Evolutionary conservation across 35 echinoderm and acorn worm genomes (phyloP).

Genomic region (Eucidaris tribuloides): DNA sequence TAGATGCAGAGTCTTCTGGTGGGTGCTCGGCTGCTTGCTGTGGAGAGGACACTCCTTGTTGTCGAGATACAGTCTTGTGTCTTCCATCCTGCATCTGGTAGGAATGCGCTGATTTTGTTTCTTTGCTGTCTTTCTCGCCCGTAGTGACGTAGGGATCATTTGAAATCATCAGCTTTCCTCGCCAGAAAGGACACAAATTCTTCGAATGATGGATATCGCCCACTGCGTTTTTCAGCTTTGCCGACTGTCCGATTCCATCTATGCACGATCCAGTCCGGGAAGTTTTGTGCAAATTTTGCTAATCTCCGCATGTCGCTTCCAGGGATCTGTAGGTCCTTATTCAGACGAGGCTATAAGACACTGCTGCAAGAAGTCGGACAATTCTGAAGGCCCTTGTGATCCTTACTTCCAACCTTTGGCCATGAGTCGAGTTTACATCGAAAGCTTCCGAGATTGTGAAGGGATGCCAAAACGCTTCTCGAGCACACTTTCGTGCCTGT

Average conservation of each 20-base stretch:
- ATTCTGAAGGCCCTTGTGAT: constrained; percentile 45
- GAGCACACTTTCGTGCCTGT: too few relatives aligned
- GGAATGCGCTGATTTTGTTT: too few relatives aligned
- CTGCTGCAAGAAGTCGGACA: constrained; percentile 52
- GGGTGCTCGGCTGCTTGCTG: too few relatives aligned
- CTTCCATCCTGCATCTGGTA: too few relatives aligned
- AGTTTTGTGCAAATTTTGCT: constrained; percentile 47
- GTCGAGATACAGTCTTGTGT: too few relatives aligned
- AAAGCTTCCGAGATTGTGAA: constrained; percentile 49
- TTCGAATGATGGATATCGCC: constrained; percentile 30
- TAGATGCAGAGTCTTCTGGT: too few relatives aligned
- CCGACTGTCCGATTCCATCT: constrained; percentile 43
- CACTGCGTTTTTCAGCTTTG: neutral
- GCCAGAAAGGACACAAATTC: constrained; percentile 48
- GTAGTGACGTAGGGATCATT: too few relatives aligned
- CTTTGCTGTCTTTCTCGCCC: too few relatives aligned
- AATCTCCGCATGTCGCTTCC: constrained; percentile 57
- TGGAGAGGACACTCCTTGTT: too few relatives aligned
- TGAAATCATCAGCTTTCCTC: constrained; percentile 33
- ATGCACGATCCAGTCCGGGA: constrained; percentile 19
- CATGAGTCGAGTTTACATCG: constrained; percentile 41
- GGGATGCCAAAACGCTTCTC: too few relatives aligned
- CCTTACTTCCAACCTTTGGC: constrained; percentile 28
- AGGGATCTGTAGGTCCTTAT: neutral
- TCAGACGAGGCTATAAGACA: constrained; percentile 17